A percentile compares a stretch with the other conserved stretches of the same genome.
These are phyloP conservation scores for Aurelia coerulea DNA, from an alignment of 30 jellyfish, hydroid and myxozoan species.

Conservation along the genomic window DNA sequence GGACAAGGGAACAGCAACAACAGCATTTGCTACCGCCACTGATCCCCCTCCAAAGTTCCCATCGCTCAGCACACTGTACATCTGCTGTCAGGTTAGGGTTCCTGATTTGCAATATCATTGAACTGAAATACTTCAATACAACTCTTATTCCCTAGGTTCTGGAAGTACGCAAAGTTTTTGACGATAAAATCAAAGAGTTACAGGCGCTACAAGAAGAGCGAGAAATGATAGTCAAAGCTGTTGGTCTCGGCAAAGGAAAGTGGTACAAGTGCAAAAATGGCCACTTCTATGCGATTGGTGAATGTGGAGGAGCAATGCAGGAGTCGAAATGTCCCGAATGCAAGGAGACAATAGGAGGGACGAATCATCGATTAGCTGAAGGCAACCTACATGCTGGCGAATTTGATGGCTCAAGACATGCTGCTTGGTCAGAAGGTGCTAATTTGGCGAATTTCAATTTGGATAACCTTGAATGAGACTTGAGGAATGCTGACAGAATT, in stretches of 20 bases:
- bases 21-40: no score
- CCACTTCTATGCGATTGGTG: constrained; percentile 54
- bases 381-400: constrained; percentile 58
- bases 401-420: constrained; percentile 39
- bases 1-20: no score
- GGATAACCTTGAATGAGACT: not conserved
- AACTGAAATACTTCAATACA: no score
- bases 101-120: no score
- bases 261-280: constrained; percentile 56
- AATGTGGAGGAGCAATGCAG: constrained; percentile 63
- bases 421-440: constrained; percentile 64
- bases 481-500: no score
- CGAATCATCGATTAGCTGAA: constrained; percentile 13
- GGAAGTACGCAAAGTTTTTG: no score
- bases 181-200: no score
- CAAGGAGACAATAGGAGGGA: constrained; percentile 45
- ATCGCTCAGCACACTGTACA: no score
- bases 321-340: constrained; percentile 53
- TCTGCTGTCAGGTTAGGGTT: no score
- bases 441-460: constrained; percentile 24
- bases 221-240: constrained; percentile 19
- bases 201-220: not conserved
- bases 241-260: constrained; percentile 35
- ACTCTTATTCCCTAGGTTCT: no score
- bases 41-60: no score